Conservation (phyloP, 2,888 invertebrate genomes). For the Tachina fera region DNA sequence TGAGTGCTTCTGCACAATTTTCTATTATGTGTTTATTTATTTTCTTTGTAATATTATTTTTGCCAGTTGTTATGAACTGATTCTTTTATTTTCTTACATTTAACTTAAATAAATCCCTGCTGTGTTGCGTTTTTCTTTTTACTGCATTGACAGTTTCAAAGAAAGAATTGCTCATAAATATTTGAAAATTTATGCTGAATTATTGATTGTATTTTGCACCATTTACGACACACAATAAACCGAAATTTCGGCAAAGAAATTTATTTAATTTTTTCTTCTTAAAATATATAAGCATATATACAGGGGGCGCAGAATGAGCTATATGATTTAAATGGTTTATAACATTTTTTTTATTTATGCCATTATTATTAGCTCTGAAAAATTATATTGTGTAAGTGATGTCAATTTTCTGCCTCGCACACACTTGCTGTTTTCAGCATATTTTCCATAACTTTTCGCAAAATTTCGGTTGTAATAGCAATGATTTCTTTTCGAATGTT, state of each 20-base stretch:
- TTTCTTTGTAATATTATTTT: constrained; percentile 9
- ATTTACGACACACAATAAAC: constrained; percentile 5
- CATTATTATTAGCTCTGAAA: no score
- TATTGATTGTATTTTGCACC: constrained; percentile 5
- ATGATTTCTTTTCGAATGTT: no score
- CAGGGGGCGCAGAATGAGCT: no score
- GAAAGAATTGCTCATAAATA: not conserved
- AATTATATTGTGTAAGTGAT: no score
- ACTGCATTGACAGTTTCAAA: not conserved
- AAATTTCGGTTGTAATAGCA: no score
- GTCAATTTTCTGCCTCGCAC: no score
- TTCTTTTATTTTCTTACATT: constrained; percentile 5
- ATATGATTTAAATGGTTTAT: no score
- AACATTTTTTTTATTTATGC: no score
- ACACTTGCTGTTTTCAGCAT: no score
- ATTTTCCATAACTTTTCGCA: no score
- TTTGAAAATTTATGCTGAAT: not conserved
- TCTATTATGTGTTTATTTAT: constrained; percentile 16
- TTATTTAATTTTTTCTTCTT: not conserved
- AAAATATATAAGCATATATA: no score
- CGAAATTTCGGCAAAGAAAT: not conserved
- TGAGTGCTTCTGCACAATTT: not conserved
- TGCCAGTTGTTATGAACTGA: not conserved
- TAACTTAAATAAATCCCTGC: constrained; percentile 21
- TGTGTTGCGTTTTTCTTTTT: constrained; percentile 19